phyloP scores from a whole-genome alignment of 2,797 vertebrate genomes.

The Phrynocephalus forsythii region DNA sequence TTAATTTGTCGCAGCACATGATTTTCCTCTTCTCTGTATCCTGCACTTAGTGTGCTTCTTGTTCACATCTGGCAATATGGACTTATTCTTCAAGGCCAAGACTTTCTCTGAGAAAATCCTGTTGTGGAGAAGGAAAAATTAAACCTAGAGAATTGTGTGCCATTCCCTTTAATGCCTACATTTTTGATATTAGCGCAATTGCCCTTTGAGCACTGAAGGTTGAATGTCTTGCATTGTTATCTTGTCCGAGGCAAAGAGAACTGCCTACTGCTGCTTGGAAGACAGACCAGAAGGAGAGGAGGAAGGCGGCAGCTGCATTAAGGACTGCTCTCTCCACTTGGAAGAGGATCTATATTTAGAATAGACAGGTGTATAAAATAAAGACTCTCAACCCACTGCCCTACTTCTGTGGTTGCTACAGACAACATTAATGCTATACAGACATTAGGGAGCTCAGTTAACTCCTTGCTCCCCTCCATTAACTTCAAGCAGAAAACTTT shows the following conservation, averaged over 20 bases:
- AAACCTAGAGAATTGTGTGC: no score
- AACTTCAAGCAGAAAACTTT: not conserved
- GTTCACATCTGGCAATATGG: no score
- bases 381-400: not conserved
- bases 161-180: no score
- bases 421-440: not conserved
- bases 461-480: not conserved
- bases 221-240: slow-evolving; percentile 58
- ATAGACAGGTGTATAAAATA: not conserved
- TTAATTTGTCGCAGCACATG: no score
- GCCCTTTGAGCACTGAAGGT: slow-evolving; percentile 45
- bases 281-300: slow-evolving; percentile 34
- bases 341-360: slow-evolving; percentile 52
- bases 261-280: slow-evolving; percentile 40
- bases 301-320: slow-evolving; percentile 39
- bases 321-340: slow-evolving; percentile 31
- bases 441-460: not conserved
- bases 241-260: slow-evolving; percentile 68
- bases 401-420: fast-evolving
- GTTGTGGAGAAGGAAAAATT: no score
- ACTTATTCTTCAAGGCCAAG: no score
- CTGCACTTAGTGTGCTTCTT: no score
- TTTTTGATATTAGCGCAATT: no score
- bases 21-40: no score
- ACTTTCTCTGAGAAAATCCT: not conserved